Evolutionary conservation across 2,113 vertebrate genomes (phyloP), one percentile per base, ranked within the genome.

Genomic region (Meleagris gallopavo): DNA sequence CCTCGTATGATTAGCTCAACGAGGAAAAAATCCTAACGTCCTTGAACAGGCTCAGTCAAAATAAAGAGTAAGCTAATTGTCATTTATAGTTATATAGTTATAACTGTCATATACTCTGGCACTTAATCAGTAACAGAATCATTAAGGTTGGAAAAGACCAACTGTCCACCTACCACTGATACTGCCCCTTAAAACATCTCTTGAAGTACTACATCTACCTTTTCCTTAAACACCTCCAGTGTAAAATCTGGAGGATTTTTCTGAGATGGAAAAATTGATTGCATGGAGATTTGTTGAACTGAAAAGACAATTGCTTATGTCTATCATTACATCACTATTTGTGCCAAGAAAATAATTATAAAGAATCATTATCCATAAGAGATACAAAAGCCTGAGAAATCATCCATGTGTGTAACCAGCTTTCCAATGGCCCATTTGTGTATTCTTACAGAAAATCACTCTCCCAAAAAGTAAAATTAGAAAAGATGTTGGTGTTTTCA

Each of bases 261-360:
- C 74, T 76, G 64, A 89, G 67, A 32, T 40, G 17, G 22, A 22
- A 69, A 38, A 73, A 78, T 50, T 4, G 3, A 77, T 95, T 64
- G 3, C 61, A 21, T 40, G 43, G 54, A 58, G 43, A 76, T 69
- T 27, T 48, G 25, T 40, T 85, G 89, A 69, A 77, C 9, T 85
- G 71, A 69, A 74, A 69, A 91, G 67, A 58, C 43, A 40, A 81
- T 74, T 87, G 24, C 12, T 89, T 29, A 1, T 29, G 32, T 85
- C 58, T 92, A 12, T 83, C 46, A 29, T 90, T 81, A 62, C 41
- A 48, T 48, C 15, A 12, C 36, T 79, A 4, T 82, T 70, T 69
- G 30, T 87, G 54, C 58, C 82, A 93, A 87, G 71, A 93, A 93
- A 95, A 80, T 48, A 7, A 76, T 57, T 91, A 32, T 67, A 48